Evolutionary conservation across 1,140 invertebrate species (phyloP).

Genomic region (Heliconius hermathena): DNA sequence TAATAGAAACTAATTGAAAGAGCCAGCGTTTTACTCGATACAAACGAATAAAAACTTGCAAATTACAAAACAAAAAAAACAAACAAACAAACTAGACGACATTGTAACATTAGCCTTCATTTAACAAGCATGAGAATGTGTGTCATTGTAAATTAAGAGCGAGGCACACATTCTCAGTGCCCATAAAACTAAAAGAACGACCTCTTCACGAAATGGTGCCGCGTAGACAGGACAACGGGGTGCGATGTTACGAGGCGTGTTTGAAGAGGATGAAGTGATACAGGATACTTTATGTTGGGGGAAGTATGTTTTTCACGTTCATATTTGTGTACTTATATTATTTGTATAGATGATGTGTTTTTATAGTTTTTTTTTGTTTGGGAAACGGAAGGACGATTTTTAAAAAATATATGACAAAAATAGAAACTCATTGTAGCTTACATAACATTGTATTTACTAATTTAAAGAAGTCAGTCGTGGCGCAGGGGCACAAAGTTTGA

Average conservation of each 20-base stretch:
- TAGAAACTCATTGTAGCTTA: too few species aligned
- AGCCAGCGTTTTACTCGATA: too few species aligned
- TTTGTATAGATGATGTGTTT: background rate
- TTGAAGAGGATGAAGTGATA: slow-evolving; percentile 19
- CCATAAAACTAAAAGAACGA: slow-evolving; percentile 20
- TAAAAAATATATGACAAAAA: too few species aligned
- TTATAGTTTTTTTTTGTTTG: too few species aligned
- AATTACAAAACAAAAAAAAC: background rate
- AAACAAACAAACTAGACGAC: slow-evolving; percentile 5
- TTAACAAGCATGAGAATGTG: slow-evolving; percentile 5
- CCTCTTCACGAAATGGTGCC: slow-evolving; percentile 25
- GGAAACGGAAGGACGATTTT: too few species aligned
- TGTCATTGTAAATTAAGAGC: slow-evolving; percentile 23
- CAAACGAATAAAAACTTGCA: background rate
- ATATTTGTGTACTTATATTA: background rate
- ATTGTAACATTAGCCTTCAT: slow-evolving; percentile 14
- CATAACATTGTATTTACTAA: too few species aligned
- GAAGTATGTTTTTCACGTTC: background rate
- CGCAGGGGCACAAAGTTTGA: too few species aligned
- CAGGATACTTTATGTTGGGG: slow-evolving; percentile 16
- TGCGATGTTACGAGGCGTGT: background rate
- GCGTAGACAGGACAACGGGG: slow-evolving; percentile 19
- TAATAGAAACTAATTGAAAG: too few species aligned
- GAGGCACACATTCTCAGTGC: slow-evolving; percentile 10
- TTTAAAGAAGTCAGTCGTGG: too few species aligned